Conservation (phyloP, 2,797 vertebrate species). For the Liparis tanakae region DNA sequence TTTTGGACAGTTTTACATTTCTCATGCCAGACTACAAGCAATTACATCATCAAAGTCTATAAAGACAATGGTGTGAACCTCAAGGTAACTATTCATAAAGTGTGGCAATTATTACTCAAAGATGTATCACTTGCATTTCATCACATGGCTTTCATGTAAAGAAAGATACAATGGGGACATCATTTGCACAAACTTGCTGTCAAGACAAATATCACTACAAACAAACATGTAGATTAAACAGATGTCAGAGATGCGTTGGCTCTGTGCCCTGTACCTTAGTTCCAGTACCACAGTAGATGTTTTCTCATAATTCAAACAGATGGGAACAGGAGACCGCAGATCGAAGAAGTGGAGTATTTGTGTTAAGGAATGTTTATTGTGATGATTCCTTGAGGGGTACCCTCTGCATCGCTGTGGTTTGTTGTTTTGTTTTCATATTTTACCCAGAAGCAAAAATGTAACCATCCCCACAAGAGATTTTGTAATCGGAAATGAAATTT, state of each 20-base stretch:
- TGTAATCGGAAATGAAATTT: neutral
- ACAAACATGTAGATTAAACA: conserved; percentile 26
- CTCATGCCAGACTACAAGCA: conserved; percentile 21
- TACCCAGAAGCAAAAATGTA: neutral
- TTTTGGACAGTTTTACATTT: conserved; percentile 5
- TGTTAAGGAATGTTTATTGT: conserved; percentile 12
- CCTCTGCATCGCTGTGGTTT: neutral
- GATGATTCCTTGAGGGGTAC: neutral
- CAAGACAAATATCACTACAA: neutral
- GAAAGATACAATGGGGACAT: neutral
- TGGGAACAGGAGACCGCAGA: conserved; percentile 14
- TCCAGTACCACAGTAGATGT: conserved; percentile 14
- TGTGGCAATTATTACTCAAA: neutral
- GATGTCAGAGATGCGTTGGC: conserved; percentile 43
- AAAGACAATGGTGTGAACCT: conserved; percentile 3
- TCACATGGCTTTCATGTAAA: neutral
- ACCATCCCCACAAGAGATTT: neutral
- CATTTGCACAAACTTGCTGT: neutral
- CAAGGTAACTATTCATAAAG: conserved; percentile 12
- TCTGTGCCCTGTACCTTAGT: conserved; percentile 22
- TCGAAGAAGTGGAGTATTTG: neutral
- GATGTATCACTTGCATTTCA: conserved; percentile 7
- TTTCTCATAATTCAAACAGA: conserved; percentile 27
- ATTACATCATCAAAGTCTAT: neutral
- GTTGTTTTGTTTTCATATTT: conserved; percentile 8